Evolutionary conservation across 2,888 invertebrate species (phyloP), one percentile per base, ranked within the genome.

Genomic region (Apodemia duryi): DNA sequence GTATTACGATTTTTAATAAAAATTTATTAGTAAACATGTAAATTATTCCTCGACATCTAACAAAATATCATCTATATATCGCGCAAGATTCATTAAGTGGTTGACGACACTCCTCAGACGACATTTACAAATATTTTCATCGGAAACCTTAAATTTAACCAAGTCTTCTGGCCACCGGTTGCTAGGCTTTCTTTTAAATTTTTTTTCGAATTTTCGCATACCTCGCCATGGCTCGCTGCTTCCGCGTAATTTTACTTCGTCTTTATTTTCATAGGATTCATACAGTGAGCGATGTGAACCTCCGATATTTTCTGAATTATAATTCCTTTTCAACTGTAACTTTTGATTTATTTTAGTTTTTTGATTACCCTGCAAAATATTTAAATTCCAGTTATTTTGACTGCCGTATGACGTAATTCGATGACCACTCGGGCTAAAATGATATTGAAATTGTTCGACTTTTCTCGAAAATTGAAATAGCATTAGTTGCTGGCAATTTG

Each of bases 71-170:
- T 89, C 86, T 52, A 90, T 81, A 67, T 83, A 84, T 21, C 73
- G 75, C 32, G 84, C 81, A 66, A 90, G 77, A 74, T 84, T 80
- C 43, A 83, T 67, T 81, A 89, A 85, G 1, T 87, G 86, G 66
- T 83, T 82, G 28, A 76, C 68, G 6, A 80, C 74, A 68, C 72
- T 77, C 46, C 70, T 74, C 32, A 76, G 72, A 69, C 70, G 67
- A 70, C 77, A 78, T 64, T 69, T 71, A 68, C 74, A 76, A 46
- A 67, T 65, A 63, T 65, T 66, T 28, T 64, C 65, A 29, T 68
- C 35, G 2, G 68, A 66, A 32, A 66, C 49, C 63, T 65, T 68
- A 13, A 43, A 28, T 43, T 46, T 66, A 6, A 51, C 51, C 21
- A 35, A 35, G 2, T 60, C 35, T 60, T 60, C 29, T 35, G 60